A percentile compares a stretch with the other conserved stretches of the same genome.
phyloP scores from a whole-genome alignment of 2,113 vertebrate genomes.

The Thalassoma bifasciatum region DNA sequence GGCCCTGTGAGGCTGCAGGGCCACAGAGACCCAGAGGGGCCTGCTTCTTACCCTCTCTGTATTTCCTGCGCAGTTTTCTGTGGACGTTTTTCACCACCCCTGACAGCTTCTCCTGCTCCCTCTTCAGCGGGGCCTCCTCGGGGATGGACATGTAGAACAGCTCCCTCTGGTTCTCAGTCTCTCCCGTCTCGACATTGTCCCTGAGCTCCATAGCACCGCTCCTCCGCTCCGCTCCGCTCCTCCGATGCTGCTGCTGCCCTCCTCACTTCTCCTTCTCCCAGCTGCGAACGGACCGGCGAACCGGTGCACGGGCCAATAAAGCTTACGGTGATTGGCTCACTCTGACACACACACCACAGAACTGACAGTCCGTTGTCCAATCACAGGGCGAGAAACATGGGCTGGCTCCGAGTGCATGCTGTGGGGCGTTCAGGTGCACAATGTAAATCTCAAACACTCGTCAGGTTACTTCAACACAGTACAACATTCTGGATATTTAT shows the following conservation, averaged over 20 bases:
- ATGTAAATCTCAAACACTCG: conserved; percentile 15
- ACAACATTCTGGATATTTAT: background rate
- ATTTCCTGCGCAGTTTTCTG: conserved; percentile 95
- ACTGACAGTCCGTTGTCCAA: conserved; percentile 70
- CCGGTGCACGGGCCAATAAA: conserved; percentile 66
- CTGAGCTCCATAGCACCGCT: conserved; percentile 76
- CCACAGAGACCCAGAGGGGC: conserved; percentile 34
- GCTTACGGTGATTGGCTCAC: conserved; percentile 60
- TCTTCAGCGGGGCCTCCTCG: conserved; percentile 63
- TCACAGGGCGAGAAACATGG: conserved; percentile 41
- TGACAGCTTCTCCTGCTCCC: conserved; percentile 94
- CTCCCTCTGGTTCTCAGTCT: conserved; percentile 65
- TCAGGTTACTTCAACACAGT: background rate
- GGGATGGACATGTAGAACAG: conserved; percentile 64
- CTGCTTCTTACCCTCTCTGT: conserved; percentile 90
- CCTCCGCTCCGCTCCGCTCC: conserved; percentile 29
- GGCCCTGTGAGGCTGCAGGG: conserved; percentile 24
- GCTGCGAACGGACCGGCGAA: conserved; percentile 70
- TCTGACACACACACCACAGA: conserved; percentile 22
- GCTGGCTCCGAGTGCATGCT: background rate
- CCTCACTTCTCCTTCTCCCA: conserved; percentile 44
- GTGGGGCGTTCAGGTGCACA: conserved; percentile 20
- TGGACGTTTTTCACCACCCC: conserved; percentile 96
- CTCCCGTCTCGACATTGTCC: conserved; percentile 72
- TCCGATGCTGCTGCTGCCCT: conserved; percentile 43